Evolutionary conservation across 2,113 vertebrate species (phyloP).

Genomic region (Daboia siamensis): DNA sequence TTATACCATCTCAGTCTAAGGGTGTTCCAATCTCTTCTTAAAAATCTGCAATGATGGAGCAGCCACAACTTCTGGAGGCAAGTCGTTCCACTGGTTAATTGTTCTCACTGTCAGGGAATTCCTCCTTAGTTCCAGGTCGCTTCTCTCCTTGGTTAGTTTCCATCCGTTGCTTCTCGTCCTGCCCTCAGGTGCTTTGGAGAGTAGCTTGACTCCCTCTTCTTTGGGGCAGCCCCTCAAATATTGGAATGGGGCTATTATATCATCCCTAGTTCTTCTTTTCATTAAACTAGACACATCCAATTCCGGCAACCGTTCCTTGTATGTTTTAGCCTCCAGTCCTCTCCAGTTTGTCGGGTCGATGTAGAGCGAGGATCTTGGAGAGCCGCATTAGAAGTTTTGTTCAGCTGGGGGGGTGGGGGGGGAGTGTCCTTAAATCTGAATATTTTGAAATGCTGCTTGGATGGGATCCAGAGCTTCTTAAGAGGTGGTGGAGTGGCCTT

Average conservation of each 20-base stretch:
- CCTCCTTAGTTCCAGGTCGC: not conserved
- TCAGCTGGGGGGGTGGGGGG: not conserved
- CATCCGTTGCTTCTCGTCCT: not conserved
- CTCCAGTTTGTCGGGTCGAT: no score
- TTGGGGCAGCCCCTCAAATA: not conserved
- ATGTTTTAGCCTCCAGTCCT: not conserved
- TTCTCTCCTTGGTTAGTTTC: not conserved
- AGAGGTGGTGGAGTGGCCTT: not conserved
- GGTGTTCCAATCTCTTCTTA: not conserved
- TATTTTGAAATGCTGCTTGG: not conserved
- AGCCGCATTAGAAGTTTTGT: not conserved
- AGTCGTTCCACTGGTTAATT: not conserved
- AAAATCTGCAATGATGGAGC: not conserved
- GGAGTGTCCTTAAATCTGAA: not conserved
- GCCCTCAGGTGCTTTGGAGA: not conserved
- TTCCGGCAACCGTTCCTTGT: not conserved
- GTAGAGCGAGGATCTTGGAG: not conserved
- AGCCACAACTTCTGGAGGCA: not conserved
- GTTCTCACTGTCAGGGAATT: not conserved
- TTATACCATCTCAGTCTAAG: no score
- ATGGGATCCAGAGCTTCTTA: not conserved
- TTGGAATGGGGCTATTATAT: accelerated
- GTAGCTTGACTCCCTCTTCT: no score
- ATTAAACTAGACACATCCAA: not conserved
- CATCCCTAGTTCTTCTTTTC: not conserved